A percentile compares a stretch with the other conserved stretches of the same genome.
phyloP scores from a whole-genome alignment of 2,888 invertebrate genomes.

The Caenorhabditis panamensis region DNA sequence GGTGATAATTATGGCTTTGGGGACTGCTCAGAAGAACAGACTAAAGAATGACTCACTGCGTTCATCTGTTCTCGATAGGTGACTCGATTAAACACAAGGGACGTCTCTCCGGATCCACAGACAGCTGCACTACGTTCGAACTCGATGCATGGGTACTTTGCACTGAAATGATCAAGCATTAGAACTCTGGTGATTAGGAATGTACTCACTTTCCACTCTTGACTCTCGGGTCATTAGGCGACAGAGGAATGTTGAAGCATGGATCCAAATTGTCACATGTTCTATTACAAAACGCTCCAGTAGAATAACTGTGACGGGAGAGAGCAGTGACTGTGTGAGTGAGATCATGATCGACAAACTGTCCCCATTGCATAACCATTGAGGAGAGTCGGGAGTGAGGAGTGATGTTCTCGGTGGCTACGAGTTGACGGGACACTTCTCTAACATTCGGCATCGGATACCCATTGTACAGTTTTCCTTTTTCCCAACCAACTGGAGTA shows the following conservation, averaged over 20 bases:
- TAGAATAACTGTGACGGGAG: slow-evolving; percentile 76
- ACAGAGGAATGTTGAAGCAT: slow-evolving; percentile 97
- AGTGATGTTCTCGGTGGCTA: slow-evolving; percentile 89
- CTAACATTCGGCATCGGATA: slow-evolving; percentile 82
- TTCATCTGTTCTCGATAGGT: slow-evolving; percentile 92
- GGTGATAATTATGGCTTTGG: not conserved
- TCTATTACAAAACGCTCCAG: slow-evolving; percentile 80
- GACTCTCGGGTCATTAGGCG: slow-evolving; percentile 90
- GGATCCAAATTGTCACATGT: slow-evolving; percentile 95
- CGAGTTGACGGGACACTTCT: slow-evolving; percentile 88
- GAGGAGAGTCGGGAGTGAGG: slow-evolving; percentile 87
- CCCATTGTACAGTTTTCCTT: slow-evolving; percentile 88
- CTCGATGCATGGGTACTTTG: slow-evolving; percentile 91
- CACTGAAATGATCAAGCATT: too few species aligned
- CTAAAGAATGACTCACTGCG: slow-evolving; percentile 66
- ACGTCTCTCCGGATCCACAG: slow-evolving; percentile 97
- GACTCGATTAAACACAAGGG: slow-evolving; percentile 89
- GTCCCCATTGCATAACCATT: slow-evolving; percentile 99
- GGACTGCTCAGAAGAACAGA: not conserved
- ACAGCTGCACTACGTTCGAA: slow-evolving; percentile 95
- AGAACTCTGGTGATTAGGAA: too few species aligned
- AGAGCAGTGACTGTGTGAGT: slow-evolving; percentile 95
- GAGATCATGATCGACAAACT: slow-evolving; percentile 97
- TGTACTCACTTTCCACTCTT: slow-evolving; percentile 60
- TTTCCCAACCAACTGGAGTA: slow-evolving; percentile 95